Conservation (phyloP, 2,888 invertebrate genomes). For the Leptopilina syphax region DNA sequence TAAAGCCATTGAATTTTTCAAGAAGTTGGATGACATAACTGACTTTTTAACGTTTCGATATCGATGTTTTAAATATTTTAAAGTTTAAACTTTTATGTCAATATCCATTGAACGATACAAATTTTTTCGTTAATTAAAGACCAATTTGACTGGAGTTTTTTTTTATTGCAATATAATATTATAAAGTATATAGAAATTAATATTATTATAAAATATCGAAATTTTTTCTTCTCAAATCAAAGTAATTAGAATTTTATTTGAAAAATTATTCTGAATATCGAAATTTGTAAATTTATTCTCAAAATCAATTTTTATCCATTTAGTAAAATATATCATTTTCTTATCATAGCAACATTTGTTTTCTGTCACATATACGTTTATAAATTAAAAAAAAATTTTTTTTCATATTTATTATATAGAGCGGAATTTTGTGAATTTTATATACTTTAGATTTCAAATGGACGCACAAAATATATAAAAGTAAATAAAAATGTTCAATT, state of each 20-base stretch:
- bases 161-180: no score
- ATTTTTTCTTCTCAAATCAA: no score
- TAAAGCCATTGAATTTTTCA: not conserved
- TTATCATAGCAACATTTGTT: not conserved
- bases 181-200: no score
- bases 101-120: not conserved
- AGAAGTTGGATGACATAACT: not conserved
- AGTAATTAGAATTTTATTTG: no score
- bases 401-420: not conserved
- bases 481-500: conserved; percentile 7
- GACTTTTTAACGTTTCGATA: not conserved
- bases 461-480: not conserved
- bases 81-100: not conserved
- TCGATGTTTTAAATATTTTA: not conserved
- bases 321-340: no score
- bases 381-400: no score
- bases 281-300: no score
- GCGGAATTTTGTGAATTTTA: not conserved
- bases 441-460: not conserved
- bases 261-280: no score
- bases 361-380: not conserved
- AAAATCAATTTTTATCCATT: no score
- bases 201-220: no score
- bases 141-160: not conserved
- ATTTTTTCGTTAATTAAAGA: not conserved